Evolutionary conservation across 2,888 invertebrate genomes (phyloP).

Genomic region (Cataglyphis albicans): DNA sequence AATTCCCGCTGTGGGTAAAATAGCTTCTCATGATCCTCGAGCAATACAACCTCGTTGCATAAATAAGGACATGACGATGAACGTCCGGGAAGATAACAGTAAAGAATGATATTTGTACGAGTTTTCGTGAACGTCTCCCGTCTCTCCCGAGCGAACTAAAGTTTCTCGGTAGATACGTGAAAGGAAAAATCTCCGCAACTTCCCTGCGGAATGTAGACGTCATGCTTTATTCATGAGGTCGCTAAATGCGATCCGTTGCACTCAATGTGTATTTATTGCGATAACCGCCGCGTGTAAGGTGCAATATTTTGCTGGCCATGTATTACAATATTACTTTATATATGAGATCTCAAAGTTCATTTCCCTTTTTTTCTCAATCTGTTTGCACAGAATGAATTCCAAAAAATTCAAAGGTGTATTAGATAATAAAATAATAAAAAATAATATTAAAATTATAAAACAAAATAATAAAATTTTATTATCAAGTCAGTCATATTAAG

Average conservation of each 20-base stretch:
- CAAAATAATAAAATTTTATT: background rate
- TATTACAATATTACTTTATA: background rate
- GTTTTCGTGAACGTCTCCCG: slow-evolving; percentile 36
- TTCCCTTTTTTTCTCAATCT: background rate
- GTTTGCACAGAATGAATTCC: background rate
- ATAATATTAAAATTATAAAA: too few species aligned
- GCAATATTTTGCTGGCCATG: slow-evolving; percentile 65
- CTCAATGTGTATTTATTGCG: slow-evolving; percentile 71
- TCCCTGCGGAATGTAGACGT: slow-evolving; percentile 62
- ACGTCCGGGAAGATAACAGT: slow-evolving; percentile 38
- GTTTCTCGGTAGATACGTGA: slow-evolving; percentile 60
- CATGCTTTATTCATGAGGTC: slow-evolving; percentile 78
- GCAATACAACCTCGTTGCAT: slow-evolving; percentile 47
- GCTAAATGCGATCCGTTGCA: slow-evolving; percentile 75
- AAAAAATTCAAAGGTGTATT: background rate
- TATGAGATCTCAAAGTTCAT: background rate
- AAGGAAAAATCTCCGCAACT: slow-evolving; percentile 73
- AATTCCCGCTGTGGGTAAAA: slow-evolving; percentile 30
- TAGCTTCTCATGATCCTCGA: slow-evolving; percentile 32
- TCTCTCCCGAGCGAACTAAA: slow-evolving; percentile 32
- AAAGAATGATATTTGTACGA: slow-evolving; percentile 39
- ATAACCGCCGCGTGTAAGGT: slow-evolving; percentile 57
- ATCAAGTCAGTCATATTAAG: background rate
- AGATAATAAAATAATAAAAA: background rate
- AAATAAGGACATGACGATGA: slow-evolving; percentile 54